Conservation (phyloP, 2,888 invertebrate genomes). For the Trissonchulus latispiculum region DNA sequence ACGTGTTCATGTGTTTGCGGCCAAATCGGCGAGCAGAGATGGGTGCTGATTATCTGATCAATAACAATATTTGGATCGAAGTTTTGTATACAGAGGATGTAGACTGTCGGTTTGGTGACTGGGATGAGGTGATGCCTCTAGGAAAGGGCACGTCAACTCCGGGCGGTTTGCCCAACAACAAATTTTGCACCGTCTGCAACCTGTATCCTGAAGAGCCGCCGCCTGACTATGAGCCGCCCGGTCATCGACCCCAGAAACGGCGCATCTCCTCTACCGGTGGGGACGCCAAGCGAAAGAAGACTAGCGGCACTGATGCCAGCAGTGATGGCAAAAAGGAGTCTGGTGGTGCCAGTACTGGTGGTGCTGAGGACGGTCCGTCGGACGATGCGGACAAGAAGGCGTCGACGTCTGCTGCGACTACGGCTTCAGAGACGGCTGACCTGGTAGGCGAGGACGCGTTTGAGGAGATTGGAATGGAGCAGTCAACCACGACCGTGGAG, state of each 20-base stretch:
- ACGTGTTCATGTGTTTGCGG: neutral
- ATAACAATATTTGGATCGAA: constrained; percentile 37
- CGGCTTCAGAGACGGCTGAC: neutral
- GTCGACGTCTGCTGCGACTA: neutral
- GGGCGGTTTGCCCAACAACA: constrained; percentile 39
- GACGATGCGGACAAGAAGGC: neutral
- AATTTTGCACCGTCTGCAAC: constrained; percentile 36
- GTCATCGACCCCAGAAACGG: neutral
- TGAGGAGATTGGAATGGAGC: neutral
- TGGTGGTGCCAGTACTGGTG: neutral
- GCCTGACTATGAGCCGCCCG: neutral
- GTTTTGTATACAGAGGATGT: constrained; percentile 38
- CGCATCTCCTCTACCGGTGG: neutral
- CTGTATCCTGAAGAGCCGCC: constrained; percentile 32
- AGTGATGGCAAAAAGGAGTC: neutral
- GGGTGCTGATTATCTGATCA: constrained; percentile 26
- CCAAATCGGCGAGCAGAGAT: neutral
- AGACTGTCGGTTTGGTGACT: constrained; percentile 27
- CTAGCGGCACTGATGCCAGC: neutral
- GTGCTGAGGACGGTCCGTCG: neutral
- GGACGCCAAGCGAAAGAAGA: neutral
- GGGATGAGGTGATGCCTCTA: neutral
- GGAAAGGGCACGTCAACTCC: constrained; percentile 31
- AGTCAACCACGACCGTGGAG: neutral
- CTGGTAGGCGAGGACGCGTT: neutral